Evolutionary conservation across 1,140 invertebrate species (phyloP).

Genomic region (Amphibalanus amphitrite): DNA sequence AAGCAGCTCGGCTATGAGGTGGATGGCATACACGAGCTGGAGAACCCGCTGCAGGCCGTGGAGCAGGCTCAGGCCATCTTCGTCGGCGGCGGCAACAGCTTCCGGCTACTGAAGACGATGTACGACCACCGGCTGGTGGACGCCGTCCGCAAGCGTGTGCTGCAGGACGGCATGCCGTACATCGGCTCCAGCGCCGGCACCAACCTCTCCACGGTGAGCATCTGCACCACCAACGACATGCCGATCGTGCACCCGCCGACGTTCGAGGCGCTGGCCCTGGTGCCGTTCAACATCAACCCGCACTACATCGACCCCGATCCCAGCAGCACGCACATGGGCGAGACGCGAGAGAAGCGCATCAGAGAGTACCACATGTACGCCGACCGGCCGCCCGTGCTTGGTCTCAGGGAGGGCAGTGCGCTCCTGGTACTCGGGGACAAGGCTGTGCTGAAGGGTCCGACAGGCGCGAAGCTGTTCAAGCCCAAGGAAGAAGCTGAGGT

Average conservation of each 20-base stretch:
- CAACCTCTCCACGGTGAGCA: conserved; percentile 58
- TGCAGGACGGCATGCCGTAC: conserved; percentile 45
- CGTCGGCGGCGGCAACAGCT: conserved; percentile 62
- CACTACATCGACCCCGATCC: conserved; percentile 52
- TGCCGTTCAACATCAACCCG: conserved; percentile 72
- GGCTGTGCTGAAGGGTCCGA: conserved; percentile 39
- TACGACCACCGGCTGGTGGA: conserved; percentile 49
- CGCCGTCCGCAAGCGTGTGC: conserved; percentile 31
- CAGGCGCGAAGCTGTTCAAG: conserved; percentile 42
- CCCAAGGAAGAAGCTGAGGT: conserved; percentile 29
- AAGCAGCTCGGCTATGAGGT: conserved; percentile 43
- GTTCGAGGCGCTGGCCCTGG: conserved; percentile 49
- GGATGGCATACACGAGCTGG: conserved; percentile 40
- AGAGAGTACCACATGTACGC: conserved; percentile 42
- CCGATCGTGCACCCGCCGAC: conserved; percentile 56
- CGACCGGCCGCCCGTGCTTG: conserved; percentile 40
- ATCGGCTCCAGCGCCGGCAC: conserved; percentile 65
- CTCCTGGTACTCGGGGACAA: conserved; percentile 40
- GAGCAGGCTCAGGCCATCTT: conserved; percentile 47
- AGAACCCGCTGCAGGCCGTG: conserved; percentile 36
- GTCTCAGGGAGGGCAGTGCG: conserved; percentile 48
- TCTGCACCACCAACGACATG: conserved; percentile 71
- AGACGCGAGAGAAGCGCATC: conserved; percentile 42
- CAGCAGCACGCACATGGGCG: conserved; percentile 30
- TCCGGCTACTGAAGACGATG: conserved; percentile 46